A percentile compares a stretch with the other conserved stretches of the same genome.
Evolutionary conservation across 2,797 vertebrate species (phyloP).

Genomic region (Gallirallus australis): DNA sequence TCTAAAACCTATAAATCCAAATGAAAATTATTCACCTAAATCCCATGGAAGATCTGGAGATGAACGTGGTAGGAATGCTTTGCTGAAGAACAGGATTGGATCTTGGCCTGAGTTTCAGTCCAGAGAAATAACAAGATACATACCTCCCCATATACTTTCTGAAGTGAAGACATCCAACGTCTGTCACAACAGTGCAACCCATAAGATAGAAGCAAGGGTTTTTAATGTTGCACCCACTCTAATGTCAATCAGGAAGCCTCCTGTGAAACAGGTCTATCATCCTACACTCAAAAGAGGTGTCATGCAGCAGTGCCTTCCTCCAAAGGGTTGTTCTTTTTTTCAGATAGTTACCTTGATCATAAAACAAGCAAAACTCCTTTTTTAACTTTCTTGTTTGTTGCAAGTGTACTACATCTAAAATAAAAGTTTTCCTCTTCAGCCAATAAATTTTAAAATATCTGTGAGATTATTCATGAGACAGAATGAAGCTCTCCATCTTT

Average conservation of each 20-base stretch:
- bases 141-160: background rate
- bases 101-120: background rate
- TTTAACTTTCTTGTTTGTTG: background rate
- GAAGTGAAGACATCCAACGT: slow-evolving; percentile 1
- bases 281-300: slow-evolving; percentile 4
- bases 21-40: background rate
- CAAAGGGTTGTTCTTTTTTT: background rate
- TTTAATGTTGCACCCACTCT: slow-evolving; percentile 29
- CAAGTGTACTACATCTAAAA: background rate
- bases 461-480: background rate
- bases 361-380: background rate
- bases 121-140: background rate
- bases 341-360: background rate
- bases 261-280: background rate
- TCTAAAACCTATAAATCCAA: background rate
- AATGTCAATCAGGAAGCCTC: slow-evolving; percentile 10
- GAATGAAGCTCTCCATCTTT: background rate
- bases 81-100: background rate
- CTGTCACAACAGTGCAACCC: slow-evolving; percentile 19
- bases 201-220: background rate
- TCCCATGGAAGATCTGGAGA: background rate
- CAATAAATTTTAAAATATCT: background rate
- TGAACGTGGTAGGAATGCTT: background rate
- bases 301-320: background rate
- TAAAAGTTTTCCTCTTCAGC: background rate